Evolutionary conservation across 2,113 vertebrate genomes (phyloP), one percentile per base, ranked within the genome.

Genomic region (Bubo scandiacus): DNA sequence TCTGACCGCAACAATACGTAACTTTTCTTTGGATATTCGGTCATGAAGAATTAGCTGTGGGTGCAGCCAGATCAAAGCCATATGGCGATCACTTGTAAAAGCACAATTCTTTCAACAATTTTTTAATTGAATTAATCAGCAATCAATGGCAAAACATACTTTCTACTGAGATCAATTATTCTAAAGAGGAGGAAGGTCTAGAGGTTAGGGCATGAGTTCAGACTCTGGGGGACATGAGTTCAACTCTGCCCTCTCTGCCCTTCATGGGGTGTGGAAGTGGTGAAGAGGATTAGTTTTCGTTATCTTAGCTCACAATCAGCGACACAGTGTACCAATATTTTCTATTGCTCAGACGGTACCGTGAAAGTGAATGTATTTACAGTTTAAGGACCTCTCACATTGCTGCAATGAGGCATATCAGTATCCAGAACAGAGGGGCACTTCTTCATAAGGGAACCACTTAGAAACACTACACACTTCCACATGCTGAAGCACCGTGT

Each of bases 1-100:
- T 54, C 82, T 68, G 38, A 30, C 71, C 78, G 72, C 73, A 84
- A 73, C 29, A 6, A 45, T 18, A 49, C 9, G 0, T 27, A 77
- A 52, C 57, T 65, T 95, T 85, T 47, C 54, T 61, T 66, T 22
- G n/a, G 68, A 40, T 38, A n/a, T 72, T 61, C 1, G 3, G 36
- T 57, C 73, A 66, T 0, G 4, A 36, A 52, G 61, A 52, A 29
- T 29, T 81, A 85, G 83, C 47, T 71, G 65, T 10, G 12, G 68
- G 36, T 36, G 15, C 43, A 84, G 59, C 14, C 52, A 65, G 58
- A 95, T 87, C 83, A 95, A 96, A 95, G 73, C 81, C 95, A 94
- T 36, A 85, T 85, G 89, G 58, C 45, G 43, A 87, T 94, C 58
- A 51, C 80, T 94, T 91, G 70, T 66, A 80, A 95, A 96, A 96